A percentile compares a stretch with the other conserved stretches of the same genome.
Evolutionary conservation across 2,888 invertebrate species (phyloP).

Genomic region (Cyaniris semiargus): DNA sequence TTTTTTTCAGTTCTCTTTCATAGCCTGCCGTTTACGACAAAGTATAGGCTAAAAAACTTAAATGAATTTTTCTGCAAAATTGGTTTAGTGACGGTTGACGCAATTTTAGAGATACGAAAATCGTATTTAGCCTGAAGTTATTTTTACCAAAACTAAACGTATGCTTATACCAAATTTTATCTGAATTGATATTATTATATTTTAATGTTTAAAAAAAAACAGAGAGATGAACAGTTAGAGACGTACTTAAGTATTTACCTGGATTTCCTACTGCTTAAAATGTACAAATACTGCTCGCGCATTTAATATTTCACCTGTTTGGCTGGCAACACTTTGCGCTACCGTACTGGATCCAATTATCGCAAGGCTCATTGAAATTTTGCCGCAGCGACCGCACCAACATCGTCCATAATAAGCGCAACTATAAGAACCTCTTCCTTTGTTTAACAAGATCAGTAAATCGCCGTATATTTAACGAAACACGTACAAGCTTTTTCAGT

Average conservation of each 20-base stretch:
- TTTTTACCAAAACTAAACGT: too few relatives aligned
- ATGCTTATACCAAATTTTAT: too few relatives aligned
- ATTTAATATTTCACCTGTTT: constrained; percentile 29
- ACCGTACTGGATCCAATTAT: constrained; percentile 43
- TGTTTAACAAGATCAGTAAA: constrained; percentile 35
- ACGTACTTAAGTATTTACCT: too few relatives aligned
- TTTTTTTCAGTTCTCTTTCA: background rate
- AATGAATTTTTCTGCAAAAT: too few relatives aligned
- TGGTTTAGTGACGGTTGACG: too few relatives aligned
- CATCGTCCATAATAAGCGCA: constrained; percentile 40
- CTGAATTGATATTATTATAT: too few relatives aligned
- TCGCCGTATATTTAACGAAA: constrained; percentile 20
- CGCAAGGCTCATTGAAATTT: constrained; percentile 43
- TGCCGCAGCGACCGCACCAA: constrained; percentile 42
- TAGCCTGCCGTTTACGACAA: background rate
- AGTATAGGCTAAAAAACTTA: too few relatives aligned
- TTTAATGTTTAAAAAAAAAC: too few relatives aligned
- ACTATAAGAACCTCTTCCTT: constrained; percentile 39
- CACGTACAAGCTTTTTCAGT: constrained; percentile 19
- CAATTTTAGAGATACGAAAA: too few relatives aligned
- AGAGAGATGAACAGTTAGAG: too few relatives aligned
- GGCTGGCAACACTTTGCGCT: constrained; percentile 30
- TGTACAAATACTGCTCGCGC: background rate
- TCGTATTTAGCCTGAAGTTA: too few relatives aligned
- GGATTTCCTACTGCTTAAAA: background rate